Evolutionary conservation across 37 sponge, comb jelly and placozoan genomes (phyloP).

Genomic region (Eunapius fragilis): DNA sequence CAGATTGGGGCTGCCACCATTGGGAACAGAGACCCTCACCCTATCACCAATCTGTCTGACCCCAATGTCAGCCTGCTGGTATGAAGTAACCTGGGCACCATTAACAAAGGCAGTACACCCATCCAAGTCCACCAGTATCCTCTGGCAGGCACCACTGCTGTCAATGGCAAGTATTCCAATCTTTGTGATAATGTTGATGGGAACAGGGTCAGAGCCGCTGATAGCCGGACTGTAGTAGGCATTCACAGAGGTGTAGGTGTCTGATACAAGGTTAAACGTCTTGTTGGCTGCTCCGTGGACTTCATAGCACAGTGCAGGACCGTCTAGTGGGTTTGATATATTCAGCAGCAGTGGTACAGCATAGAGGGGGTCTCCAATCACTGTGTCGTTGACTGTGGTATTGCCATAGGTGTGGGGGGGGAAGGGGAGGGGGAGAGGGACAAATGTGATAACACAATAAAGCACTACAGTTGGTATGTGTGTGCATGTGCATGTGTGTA

Average conservation of each 20-base stretch:
- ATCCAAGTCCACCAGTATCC: background rate
- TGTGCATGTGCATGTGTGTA: too few species aligned
- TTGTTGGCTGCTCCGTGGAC: conserved; percentile 36
- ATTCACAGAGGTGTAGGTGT: conserved; percentile 58
- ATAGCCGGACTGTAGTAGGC: conserved; percentile 36
- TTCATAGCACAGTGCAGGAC: conserved; percentile 59
- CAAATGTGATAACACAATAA: too few species aligned
- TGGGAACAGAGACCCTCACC: conserved; percentile 46
- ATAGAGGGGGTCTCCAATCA: conserved; percentile 58
- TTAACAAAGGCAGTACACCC: conserved; percentile 1
- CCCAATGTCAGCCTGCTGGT: background rate
- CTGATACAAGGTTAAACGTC: conserved; percentile 52
- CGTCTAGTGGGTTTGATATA: background rate
- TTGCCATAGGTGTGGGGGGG: too few species aligned
- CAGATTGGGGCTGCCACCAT: conserved; percentile 35
- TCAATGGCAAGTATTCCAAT: conserved; percentile 35
- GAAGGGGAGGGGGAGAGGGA: too few species aligned
- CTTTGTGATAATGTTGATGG: conserved; percentile 22
- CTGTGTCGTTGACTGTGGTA: conserved; percentile 44
- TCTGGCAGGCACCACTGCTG: conserved; percentile 8
- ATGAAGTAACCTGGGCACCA: background rate
- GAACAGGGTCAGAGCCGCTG: background rate
- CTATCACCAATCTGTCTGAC: conserved; percentile 19
- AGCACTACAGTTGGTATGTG: too few species aligned
- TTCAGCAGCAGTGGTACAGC: conserved; percentile 44